A percentile compares a stretch with the other conserved stretches of the same genome.
These are phyloP conservation scores for Adelosebastes latens DNA, from an alignment of 2,797 vertebrate genomes.

Conservation along the genomic window DNA sequence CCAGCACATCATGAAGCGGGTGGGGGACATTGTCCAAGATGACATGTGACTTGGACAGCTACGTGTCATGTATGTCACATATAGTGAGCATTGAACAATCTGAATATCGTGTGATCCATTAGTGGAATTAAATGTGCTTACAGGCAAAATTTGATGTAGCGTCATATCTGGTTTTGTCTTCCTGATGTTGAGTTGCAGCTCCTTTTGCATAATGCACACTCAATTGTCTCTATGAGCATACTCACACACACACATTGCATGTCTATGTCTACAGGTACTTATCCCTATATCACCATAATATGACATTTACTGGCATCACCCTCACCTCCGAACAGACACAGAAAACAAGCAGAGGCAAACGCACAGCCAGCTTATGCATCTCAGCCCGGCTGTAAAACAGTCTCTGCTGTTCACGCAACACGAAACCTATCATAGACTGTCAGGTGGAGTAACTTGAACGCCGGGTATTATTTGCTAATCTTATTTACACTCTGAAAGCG, in stretches of 20 bases:
- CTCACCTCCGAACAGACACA: slow-evolving; percentile 44
- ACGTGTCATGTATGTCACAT: background rate
- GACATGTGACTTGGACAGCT: too few relatives aligned
- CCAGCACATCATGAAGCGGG: too few relatives aligned
- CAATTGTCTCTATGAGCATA: background rate
- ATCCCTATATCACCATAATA: slow-evolving; percentile 49
- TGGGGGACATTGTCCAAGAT: too few relatives aligned
- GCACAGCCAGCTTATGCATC: slow-evolving; percentile 6
- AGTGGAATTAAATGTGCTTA: background rate
- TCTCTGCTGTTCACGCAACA: slow-evolving; percentile 49
- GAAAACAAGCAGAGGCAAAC: slow-evolving; percentile 20
- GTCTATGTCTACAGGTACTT: slow-evolving; percentile 20
- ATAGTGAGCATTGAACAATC: background rate
- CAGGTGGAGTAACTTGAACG: slow-evolving; percentile 56
- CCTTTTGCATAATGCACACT: background rate
- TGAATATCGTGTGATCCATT: background rate
- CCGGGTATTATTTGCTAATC: slow-evolving; percentile 67
- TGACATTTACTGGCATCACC: slow-evolving; percentile 47
- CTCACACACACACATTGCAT: slow-evolving; percentile 2
- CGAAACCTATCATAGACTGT: slow-evolving; percentile 67
- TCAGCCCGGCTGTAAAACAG: slow-evolving; percentile 19
- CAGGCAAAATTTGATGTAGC: background rate
- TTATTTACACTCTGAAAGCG: slow-evolving; percentile 64
- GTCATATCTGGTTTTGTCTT: background rate
- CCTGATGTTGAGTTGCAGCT: background rate